Base-by-base conservation (phyloP, 1,140 invertebrate genomes). In the Bombus impatiens region DNA sequence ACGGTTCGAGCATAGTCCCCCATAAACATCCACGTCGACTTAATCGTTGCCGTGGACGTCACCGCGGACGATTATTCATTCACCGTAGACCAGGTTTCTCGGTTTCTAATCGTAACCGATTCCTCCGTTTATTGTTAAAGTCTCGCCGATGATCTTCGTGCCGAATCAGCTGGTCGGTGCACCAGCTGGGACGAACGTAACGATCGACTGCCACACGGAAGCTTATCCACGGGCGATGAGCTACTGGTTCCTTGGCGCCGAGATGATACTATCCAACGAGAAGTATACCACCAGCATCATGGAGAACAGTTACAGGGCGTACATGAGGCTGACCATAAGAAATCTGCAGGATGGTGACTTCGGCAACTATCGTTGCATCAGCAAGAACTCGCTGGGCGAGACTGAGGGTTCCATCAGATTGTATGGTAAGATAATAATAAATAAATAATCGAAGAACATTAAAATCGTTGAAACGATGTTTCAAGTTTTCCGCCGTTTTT, bases 321-420 rank as follows among this genome's bases (percentile, higher is more conserved):
- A 98, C 94, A 98, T 98, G 98, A 97, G 97, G 93, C 95, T 98
- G 86, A 98, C 97, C 76, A 97, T 98, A 87, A 96, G 97, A 90
- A 98, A 97, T 94, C 96, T 98, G 62, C 96, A 97, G 91, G 94
- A 96, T 59, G 96, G 96, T 70, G 98, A 98, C 95, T 98, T 98
- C 92, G 98, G 98, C 84, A 98, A 97, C 94, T 98, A 98, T 95
- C 96, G 97, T 92, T 98, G 98, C 95, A 98, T 98, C 93, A 98
- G 98, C 81, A 98, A 98, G 95, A 99, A 99, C 95, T 98, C 97
- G 22, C 96, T 99, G n/a, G 98, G 98, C 80, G 98, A 98, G 94
- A 99, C 98, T 35, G 98, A 98, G 94, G 98, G 98, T 86, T 97
- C 97, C 68, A 98, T 99, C 94, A 96, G 98, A 94, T 96, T 99